Evolutionary conservation across 2,888 invertebrate genomes (phyloP).

Genomic region (Plusia festucae): DNA sequence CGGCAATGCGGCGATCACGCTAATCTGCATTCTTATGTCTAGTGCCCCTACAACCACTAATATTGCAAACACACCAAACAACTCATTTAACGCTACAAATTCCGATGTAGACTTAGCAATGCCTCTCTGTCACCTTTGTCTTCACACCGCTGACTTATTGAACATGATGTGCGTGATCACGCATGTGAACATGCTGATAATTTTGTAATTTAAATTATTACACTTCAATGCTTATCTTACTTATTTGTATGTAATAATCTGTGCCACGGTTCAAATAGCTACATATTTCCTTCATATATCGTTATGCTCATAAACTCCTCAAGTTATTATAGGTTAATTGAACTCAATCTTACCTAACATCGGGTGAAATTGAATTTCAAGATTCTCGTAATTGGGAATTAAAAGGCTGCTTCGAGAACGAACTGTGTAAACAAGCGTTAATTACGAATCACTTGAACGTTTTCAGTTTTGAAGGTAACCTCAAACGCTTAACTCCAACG

Average conservation of each 20-base stretch:
- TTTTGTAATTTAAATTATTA: slow-evolving; percentile 49
- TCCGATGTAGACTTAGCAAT: slow-evolving; percentile 32
- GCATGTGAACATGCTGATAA: slow-evolving; percentile 30
- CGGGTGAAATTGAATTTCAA: slow-evolving; percentile 63
- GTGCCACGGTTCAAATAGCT: slow-evolving; percentile 44
- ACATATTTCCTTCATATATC: slow-evolving; percentile 45
- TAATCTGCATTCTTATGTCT: slow-evolving; percentile 73
- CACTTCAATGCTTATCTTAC: slow-evolving; percentile 35
- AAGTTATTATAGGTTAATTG: slow-evolving; percentile 66
- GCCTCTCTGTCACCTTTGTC: slow-evolving; percentile 27
- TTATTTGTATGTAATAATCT: slow-evolving; percentile 44
- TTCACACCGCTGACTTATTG: slow-evolving; percentile 17
- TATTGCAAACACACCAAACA: slow-evolving; percentile 27
- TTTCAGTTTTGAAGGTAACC: slow-evolving; percentile 39
- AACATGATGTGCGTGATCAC: slow-evolving; percentile 35
- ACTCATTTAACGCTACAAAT: slow-evolving; percentile 44
- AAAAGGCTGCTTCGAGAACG: slow-evolving; percentile 49
- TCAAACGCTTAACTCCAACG: slow-evolving; percentile 15
- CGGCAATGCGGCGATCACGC: slow-evolving; percentile 81
- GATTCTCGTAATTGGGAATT: slow-evolving; percentile 61
- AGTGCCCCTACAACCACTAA: slow-evolving; percentile 25
- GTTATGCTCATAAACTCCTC: slow-evolving; percentile 53
- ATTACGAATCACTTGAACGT: slow-evolving; percentile 48
- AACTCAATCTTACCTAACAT: slow-evolving; percentile 60
- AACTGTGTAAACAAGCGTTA: slow-evolving; percentile 49